Evolutionary conservation across 2,113 vertebrate species (phyloP).

Genomic region (Lepisosteus oculatus): DNA sequence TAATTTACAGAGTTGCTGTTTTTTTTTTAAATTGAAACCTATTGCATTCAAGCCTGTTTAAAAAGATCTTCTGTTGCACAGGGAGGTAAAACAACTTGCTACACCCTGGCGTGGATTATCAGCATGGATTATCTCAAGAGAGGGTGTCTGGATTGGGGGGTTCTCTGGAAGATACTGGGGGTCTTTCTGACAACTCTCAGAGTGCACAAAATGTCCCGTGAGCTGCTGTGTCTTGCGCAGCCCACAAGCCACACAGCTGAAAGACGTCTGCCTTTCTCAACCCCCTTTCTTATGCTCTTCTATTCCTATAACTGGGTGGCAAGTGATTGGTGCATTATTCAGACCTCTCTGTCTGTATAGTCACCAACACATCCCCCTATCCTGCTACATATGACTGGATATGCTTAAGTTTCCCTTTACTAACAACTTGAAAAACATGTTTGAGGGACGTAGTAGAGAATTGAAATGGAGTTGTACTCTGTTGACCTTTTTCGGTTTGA

Average conservation of each 20-base stretch:
- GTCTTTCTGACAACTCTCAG: constrained; percentile 32
- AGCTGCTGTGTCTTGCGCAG: constrained; percentile 52
- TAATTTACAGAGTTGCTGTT: not conserved
- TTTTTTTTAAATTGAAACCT: not conserved
- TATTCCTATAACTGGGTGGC: constrained; percentile 67
- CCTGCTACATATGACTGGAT: constrained; percentile 49
- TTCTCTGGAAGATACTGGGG: not conserved
- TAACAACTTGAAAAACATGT: constrained; percentile 42
- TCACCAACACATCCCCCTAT: constrained; percentile 60
- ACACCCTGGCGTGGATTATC: constrained; percentile 3
- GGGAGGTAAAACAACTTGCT: not conserved
- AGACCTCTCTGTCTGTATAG: constrained; percentile 63
- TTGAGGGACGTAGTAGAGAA: not conserved
- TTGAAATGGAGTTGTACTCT: too few species aligned
- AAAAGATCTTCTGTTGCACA: constrained; percentile 11
- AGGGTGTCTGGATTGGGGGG: not conserved
- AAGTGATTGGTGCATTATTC: constrained; percentile 65
- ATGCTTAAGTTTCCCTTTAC: constrained; percentile 54
- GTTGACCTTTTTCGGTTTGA: too few species aligned
- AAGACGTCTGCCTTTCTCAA: constrained; percentile 20
- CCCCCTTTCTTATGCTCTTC: constrained; percentile 57
- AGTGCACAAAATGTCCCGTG: constrained; percentile 32
- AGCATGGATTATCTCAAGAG: not conserved
- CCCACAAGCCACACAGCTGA: constrained; percentile 49
- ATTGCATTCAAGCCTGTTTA: constrained; percentile 33